These are phyloP conservation scores for Lasioglossum marginatum DNA, from an alignment of 2,888 invertebrate genomes.

Conservation along the genomic window DNA sequence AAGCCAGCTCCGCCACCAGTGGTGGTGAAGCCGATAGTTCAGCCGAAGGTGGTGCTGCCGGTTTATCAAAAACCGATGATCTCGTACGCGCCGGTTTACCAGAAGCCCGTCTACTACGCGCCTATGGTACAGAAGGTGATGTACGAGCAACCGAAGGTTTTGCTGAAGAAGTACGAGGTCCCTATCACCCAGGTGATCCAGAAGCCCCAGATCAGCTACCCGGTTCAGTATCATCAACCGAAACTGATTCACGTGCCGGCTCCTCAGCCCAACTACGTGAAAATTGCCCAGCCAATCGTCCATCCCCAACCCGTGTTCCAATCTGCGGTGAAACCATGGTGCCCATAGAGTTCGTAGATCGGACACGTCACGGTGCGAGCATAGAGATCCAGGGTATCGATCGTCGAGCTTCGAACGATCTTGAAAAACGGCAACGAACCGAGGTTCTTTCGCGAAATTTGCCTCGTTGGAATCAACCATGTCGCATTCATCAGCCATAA, in stretches of 20 bases:
- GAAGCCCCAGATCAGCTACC: constrained; percentile 63
- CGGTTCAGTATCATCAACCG: constrained; percentile 62
- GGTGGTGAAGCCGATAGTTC: constrained; percentile 54
- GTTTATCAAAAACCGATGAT: constrained; percentile 66
- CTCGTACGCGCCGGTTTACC: constrained; percentile 65
- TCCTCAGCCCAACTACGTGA: constrained; percentile 65
- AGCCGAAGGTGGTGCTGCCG: constrained; percentile 61
- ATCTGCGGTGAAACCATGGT: constrained; percentile 59
- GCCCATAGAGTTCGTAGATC: constrained; percentile 41
- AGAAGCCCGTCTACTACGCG: constrained; percentile 76
- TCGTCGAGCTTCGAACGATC: constrained; percentile 8
- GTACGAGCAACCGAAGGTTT: constrained; percentile 62
- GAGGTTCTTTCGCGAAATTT: background rate
- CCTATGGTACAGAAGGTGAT: constrained; percentile 74
- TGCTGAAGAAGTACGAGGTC: constrained; percentile 64
- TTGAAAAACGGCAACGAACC: background rate
- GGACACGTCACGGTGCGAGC: constrained; percentile 2
- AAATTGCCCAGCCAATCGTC: constrained; percentile 63
- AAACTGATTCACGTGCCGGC: constrained; percentile 64
- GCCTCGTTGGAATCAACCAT: background rate
- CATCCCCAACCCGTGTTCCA: constrained; percentile 57
- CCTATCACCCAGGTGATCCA: constrained; percentile 65
- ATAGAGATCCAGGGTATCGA: constrained; percentile 24
- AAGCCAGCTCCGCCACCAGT: constrained; percentile 58
- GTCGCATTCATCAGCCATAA: constrained; percentile 12